Percentiles rank a stretch among this genome's conserved stretches.
phyloP scores from a whole-genome alignment of 2,888 invertebrate genomes.

The Coenonympha arcania region DNA sequence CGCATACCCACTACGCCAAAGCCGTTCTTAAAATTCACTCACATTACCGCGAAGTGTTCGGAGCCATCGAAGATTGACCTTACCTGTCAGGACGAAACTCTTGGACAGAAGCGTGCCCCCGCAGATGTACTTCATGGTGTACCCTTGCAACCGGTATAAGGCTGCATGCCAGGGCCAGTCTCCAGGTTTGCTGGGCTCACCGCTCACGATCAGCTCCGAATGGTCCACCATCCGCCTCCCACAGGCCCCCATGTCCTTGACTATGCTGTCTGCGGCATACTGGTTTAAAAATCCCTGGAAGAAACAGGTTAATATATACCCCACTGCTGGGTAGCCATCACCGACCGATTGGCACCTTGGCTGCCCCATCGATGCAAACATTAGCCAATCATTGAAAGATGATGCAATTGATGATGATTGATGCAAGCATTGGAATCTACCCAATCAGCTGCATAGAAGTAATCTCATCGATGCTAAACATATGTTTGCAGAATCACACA shows the following conservation, averaged over 20 bases:
- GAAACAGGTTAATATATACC: background rate
- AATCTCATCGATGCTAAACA: no score
- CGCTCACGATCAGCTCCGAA: background rate
- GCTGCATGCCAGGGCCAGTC: slow-evolving; percentile 2
- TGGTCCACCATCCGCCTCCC: background rate
- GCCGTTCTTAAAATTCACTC: no score
- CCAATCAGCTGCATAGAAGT: no score
- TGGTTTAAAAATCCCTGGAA: background rate
- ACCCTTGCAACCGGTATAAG: background rate
- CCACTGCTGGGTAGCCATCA: background rate
- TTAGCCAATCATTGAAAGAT: no score
- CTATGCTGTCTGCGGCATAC: background rate
- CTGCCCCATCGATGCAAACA: no score
- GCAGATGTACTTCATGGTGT: background rate
- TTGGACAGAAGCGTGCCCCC: background rate
- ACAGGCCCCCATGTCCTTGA: background rate
- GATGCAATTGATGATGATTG: no score
- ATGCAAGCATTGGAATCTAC: no score
- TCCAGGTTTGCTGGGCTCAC: background rate
- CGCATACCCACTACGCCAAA: no score
- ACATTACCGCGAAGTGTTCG: no score
- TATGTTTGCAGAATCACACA: no score
- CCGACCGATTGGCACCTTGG: no score
- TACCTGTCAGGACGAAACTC: background rate
- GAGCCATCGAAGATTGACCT: no score